phyloP scores from a whole-genome alignment of 2,113 vertebrate species.

The Calcarius ornatus region DNA sequence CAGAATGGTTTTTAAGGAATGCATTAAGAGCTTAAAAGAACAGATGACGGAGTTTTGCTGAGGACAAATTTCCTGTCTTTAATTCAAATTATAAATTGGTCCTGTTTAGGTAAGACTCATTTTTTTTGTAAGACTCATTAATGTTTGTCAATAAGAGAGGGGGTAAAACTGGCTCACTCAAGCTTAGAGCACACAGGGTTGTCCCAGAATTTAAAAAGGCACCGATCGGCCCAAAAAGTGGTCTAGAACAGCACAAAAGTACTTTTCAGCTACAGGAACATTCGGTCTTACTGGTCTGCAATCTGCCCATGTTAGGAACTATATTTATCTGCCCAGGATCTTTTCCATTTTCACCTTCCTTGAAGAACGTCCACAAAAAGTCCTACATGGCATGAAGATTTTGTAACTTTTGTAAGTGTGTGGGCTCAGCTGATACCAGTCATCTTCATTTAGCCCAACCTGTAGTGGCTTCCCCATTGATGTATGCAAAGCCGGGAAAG shows the following conservation, averaged over 20 bases:
- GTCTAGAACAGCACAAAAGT: conserved; percentile 49
- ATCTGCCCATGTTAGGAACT: conserved; percentile 54
- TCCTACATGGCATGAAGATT: conserved; percentile 29
- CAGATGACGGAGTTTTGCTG: background rate
- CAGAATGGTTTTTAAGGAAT: conserved; percentile 27
- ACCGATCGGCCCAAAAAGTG: conserved; percentile 66
- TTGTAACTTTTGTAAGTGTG: conserved; percentile 56
- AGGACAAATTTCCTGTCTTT: conserved; percentile 29
- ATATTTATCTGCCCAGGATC: conserved; percentile 31
- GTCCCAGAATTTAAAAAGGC: conserved; percentile 72
- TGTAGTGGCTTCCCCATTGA: conserved; percentile 95
- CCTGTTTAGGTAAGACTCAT: background rate
- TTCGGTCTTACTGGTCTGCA: conserved; percentile 22
- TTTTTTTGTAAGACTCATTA: conserved; percentile 50
- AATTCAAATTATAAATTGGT: conserved; percentile 57
- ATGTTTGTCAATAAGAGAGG: conserved; percentile 37
- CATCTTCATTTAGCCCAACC: conserved; percentile 91
- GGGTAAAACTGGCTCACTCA: conserved; percentile 42
- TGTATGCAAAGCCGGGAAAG: conserved; percentile 98
- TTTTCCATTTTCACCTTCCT: conserved; percentile 55
- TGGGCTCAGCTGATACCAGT: conserved; percentile 56
- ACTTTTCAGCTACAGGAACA: conserved; percentile 38
- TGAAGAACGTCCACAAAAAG: conserved; percentile 24
- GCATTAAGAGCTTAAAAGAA: background rate
- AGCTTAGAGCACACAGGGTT: conserved; percentile 3